Evolutionary conservation across 2,888 invertebrate genomes (phyloP), one percentile per base, ranked within the genome.

Genomic region (Tiphia femorata): DNA sequence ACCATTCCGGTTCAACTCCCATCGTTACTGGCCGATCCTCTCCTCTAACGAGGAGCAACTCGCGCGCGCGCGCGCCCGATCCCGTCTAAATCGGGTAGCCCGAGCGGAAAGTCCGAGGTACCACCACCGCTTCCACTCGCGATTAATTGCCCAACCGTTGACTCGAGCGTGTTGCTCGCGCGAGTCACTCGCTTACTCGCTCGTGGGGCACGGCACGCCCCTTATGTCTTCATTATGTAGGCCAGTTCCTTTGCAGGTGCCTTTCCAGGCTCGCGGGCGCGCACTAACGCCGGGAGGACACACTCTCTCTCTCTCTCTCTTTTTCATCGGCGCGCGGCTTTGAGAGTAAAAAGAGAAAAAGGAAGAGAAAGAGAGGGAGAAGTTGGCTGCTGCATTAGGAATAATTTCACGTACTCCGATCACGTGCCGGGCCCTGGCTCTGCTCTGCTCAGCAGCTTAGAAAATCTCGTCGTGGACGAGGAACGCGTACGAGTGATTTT

Each of bases 181-280:
- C 23, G 41, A 23, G 37, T 35, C 27, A 33, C 19, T 49, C 12
- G 29, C 29, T 10, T 12, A 14, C 33, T n/a, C 33, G 33, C n/a
- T n/a, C n/a, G n/a, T n/a, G 46, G 44, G 49, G 50, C 41, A 16
- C 23, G 58, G 16, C 59, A 62, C 52, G 55, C 49, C 71, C 68
- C 67, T 71, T 70, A 70, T 60, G 70, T 76, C 79, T 79, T 79
- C 70, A 79, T 79, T 78, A 75, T 68, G 75, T 74, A 74, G 73
- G 72, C 70, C 70, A 74, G 71, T 44, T 69, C 67, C 58, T 70
- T 71, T 72, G 75, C 73, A 79, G 78, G 73, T 73, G 73, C 74
- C 75, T 75, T 76, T 77, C 64, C 58, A 51, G 73, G 67, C 56
- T 5, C 25, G 12, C 12, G 33, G 2, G 33, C 3, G 33, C n/a